phyloP scores from a whole-genome alignment of 1,140 invertebrate species.

The Drosophila tsacasi region DNA sequence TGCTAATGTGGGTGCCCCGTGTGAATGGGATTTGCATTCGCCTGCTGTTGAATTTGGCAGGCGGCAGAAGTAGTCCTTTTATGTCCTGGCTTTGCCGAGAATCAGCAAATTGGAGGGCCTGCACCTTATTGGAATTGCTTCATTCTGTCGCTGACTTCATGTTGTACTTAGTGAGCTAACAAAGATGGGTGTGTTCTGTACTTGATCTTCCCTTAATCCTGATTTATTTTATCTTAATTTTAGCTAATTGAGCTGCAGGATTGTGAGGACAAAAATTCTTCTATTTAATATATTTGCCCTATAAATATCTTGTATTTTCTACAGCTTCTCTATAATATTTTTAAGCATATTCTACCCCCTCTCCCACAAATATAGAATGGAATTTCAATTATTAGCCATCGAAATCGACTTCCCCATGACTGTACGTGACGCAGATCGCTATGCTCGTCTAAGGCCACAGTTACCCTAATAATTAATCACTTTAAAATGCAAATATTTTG shows the following conservation, averaged over 20 bases:
- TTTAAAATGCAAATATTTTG: constrained; percentile 69
- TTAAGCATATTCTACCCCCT: no score
- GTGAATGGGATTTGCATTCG: constrained; percentile 44
- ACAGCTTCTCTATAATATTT: neutral
- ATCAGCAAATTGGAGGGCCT: constrained; percentile 29
- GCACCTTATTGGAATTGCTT: constrained; percentile 45
- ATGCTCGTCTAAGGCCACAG: neutral
- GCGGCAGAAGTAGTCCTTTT: constrained; percentile 41
- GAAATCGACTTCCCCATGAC: constrained; percentile 15
- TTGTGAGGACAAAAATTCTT: neutral
- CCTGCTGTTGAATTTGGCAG: constrained; percentile 43
- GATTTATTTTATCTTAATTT: constrained; percentile 16
- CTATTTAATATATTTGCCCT: neutral
- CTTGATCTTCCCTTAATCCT: constrained; percentile 2
- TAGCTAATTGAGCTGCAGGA: neutral
- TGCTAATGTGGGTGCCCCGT: constrained; percentile 67
- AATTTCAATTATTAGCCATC: constrained; percentile 13
- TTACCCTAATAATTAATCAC: constrained; percentile 59
- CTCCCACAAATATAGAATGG: neutral
- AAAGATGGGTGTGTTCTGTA: constrained; percentile 19
- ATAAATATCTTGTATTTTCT: neutral
- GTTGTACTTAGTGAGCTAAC: constrained; percentile 13
- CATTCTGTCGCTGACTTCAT: constrained; percentile 15
- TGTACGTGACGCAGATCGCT: constrained; percentile 13
- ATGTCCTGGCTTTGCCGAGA: constrained; percentile 35